Base-by-base conservation (phyloP, 2,797 vertebrate species). In the Echiichthys vipera region DNA sequence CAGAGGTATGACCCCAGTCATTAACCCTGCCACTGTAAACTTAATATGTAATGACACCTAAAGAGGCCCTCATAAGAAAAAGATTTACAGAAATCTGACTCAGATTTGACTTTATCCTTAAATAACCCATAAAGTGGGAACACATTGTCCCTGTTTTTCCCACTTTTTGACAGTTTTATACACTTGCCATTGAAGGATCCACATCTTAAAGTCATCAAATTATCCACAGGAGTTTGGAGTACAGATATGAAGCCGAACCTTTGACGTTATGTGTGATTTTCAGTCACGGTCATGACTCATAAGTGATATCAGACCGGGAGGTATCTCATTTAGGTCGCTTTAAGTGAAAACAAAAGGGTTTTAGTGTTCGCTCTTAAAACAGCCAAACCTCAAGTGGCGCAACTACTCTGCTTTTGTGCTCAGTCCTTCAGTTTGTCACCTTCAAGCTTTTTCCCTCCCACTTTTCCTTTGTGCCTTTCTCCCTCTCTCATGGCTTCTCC, bases 341-440 rank as follows among this genome's bases (percentile, higher is more conserved):
- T 54, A 2, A 43, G 27, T 39, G 55, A 61, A 85, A 87, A 90
- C 89, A 89, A 88, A 88, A 50, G 49, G 42, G 18, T 81, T 90
- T 90, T 87, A 85, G 18, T 81, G 68, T 17, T 10, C 9, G 13
- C 77, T 83, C 75, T 81, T 84, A 86, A 88, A 89, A 75, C 65
- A 63, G 67, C 47, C 47, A 2, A 80, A 76, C 53, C 46, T 77
- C 65, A 50, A 84, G 78, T 76, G 84, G 85, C 59, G 79, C 78
- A 74, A 76, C 61, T 69, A 47, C 61, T 78, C 62, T 65, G 83
- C 84, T 84, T 93, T 93, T 93, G 88, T 92, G 83, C 70, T 86
- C 66, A 34, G 67, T 71, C 77, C 80, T 89, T 83, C 81, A 86
- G 83, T 82, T 90, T 78, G 84, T 85, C 85, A 91, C 91, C 83